Percentiles rank a stretch among this genome's conserved stretches.
Evolutionary conservation across 2,888 invertebrate genomes (phyloP).

Genomic region (Parapristionchus giblindavisi): DNA sequence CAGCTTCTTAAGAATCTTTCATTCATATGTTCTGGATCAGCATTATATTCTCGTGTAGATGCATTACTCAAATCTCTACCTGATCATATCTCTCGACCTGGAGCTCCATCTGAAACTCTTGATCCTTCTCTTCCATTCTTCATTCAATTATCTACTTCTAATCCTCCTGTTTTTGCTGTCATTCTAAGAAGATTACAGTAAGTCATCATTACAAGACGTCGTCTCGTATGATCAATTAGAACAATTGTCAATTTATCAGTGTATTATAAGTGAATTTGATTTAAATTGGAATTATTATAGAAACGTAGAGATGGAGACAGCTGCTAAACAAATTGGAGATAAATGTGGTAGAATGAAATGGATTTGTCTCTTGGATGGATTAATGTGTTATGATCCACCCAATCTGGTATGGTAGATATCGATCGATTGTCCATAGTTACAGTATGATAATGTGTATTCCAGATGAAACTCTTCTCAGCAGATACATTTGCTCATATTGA

Average conservation of each 20-base stretch:
- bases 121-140: conserved; percentile 41
- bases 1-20: conserved; percentile 42
- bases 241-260: no score
- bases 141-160: conserved; percentile 31
- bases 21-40: conserved; percentile 41
- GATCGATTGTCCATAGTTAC: not conserved
- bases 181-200: conserved; percentile 42
- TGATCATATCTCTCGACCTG: conserved; percentile 36
- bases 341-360: conserved; percentile 42
- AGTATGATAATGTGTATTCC: not conserved
- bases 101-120: conserved; percentile 37
- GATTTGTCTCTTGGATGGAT: conserved; percentile 45
- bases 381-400: conserved; percentile 47
- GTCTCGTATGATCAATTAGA: not conserved
- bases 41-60: conserved; percentile 45
- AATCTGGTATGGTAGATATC: conserved; percentile 34
- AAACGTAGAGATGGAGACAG: conserved; percentile 44
- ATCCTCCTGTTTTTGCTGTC: conserved; percentile 38
- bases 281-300: conserved; percentile 7
- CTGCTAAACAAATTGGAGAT: conserved; percentile 42
- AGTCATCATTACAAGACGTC: not conserved
- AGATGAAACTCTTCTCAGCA: conserved; percentile 43
- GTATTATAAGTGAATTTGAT: not conserved
- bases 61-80: conserved; percentile 42
- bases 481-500: conserved; percentile 43